A percentile compares a stretch with the other conserved stretches of the same genome.
These are phyloP conservation scores for Takifugu bimaculatus DNA, from an alignment of 2,113 vertebrate species.

Conservation along the genomic window DNA sequence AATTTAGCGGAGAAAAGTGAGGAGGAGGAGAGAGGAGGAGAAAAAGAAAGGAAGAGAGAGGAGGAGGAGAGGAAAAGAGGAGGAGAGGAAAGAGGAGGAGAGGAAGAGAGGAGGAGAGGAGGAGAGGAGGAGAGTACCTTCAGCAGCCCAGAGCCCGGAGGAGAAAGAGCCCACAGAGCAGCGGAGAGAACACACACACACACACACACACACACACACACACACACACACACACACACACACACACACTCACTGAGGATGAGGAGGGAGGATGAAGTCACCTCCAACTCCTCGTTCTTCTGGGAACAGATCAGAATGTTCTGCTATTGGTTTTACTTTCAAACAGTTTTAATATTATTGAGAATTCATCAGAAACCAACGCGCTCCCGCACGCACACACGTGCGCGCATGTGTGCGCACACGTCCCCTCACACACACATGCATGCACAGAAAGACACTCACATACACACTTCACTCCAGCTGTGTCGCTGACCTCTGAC, in stretches of 20 bases:
- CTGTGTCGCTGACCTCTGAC: not conserved
- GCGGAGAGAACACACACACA: not conserved
- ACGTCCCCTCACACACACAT: too few species aligned
- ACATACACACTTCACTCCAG: too few species aligned
- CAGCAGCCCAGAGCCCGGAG: conserved; percentile 23
- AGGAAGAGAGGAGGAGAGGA: not conserved
- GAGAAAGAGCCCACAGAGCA: conserved; percentile 1
- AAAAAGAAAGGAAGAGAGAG: not conserved
- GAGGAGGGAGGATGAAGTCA: conserved; percentile 23
- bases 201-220: conserved; percentile 9
- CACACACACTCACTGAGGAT: not conserved
- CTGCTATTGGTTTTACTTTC: too few species aligned
- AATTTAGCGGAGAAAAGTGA: not conserved
- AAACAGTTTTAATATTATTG: too few species aligned
- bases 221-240: not conserved
- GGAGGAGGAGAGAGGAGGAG: not conserved
- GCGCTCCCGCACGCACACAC: too few species aligned
- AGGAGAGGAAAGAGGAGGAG: accelerated
- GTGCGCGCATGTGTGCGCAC: too few species aligned
- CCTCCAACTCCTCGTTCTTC: too few species aligned
- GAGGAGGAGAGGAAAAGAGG: conserved; percentile 25
- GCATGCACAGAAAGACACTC: too few species aligned
- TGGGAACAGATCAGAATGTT: too few species aligned
- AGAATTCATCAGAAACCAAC: not conserved
- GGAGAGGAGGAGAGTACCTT: conserved; percentile 6